A percentile compares a stretch with the other conserved stretches of the same genome.
These are phyloP conservation scores for Cepphus grylle DNA, from an alignment of 2,113 vertebrate species.

Conservation along the genomic window DNA sequence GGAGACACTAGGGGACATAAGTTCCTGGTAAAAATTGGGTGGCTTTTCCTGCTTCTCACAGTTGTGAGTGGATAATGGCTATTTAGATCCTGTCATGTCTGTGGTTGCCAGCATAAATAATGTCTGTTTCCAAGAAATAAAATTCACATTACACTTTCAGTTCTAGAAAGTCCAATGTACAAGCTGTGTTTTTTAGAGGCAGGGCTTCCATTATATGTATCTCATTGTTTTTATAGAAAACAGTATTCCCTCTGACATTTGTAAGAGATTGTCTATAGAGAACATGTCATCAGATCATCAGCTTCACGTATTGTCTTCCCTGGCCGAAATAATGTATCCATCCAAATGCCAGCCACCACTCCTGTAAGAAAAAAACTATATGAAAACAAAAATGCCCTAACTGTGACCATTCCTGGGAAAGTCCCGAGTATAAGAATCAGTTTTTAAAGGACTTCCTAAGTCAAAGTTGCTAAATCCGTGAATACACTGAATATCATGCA, in stretches of 20 bases:
- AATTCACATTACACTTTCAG: neutral
- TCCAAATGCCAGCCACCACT: neutral
- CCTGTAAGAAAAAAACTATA: neutral
- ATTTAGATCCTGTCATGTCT: slow-evolving; percentile 33
- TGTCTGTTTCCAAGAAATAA: slow-evolving; percentile 16
- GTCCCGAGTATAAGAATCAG: neutral
- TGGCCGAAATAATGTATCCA: neutral
- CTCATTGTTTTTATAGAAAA: slow-evolving; percentile 33
- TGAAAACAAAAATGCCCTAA: neutral
- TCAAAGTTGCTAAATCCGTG: neutral
- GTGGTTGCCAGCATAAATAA: slow-evolving; percentile 39
- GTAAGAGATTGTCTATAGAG: neutral
- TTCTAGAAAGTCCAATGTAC: neutral
- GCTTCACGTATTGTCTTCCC: neutral
- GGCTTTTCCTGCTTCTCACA: slow-evolving; percentile 12
- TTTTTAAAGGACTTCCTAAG: neutral
- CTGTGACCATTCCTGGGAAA: neutral
- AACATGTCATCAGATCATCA: neutral
- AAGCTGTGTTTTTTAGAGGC: neutral
- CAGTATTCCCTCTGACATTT: slow-evolving; percentile 1
- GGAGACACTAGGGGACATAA: neutral
- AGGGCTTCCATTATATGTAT: neutral
- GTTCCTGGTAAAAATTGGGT: slow-evolving; percentile 40
- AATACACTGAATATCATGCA: neutral
- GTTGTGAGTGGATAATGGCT: slow-evolving; percentile 5